Base-by-base conservation (phyloP, 2,888 invertebrate species). In the Smittia aterrima region DNA sequence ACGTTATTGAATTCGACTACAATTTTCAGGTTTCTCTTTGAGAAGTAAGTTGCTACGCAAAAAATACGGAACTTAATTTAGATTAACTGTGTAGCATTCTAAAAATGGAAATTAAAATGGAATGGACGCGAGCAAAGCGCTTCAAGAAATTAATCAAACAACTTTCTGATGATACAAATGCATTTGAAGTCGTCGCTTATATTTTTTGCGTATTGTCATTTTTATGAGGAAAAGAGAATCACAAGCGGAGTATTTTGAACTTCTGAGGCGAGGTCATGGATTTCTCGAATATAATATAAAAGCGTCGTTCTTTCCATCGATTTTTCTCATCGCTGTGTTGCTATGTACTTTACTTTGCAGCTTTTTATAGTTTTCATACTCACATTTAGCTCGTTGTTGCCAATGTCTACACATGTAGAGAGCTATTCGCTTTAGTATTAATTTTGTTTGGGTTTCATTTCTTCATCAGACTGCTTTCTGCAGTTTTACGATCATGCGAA, bases 261-360 rank as follows among this genome's bases (percentile, higher is more conserved):
- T 71, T 71, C 41, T 71, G 32, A 53, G 54, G 27, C 70, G 70
- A 71, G 70, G 70, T 71, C 70, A 71, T 71, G 70, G 70, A 71
- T 71, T 58, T 18, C 18, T 18, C 18, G 18, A 22, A 58, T 58
- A 58, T 58, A 58, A 58, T 58, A 22, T 58, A 22, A 22, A 58
- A 58, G 58, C 58, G 20, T 47, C 13, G 4, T 58, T 58, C 22
- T 22, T 22, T 58, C 58, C 58, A 58, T 58, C 58, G 58, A 58
- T 58, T 58, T 47, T 58, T 58, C 58, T 58, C 58, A 18, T 11
- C 58, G 58, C 58, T 58, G 58, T 18, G 58, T 58, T 13, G 58
- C 58, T 58, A 58, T 58, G 58, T 58, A 58, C 58, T 58, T 47
- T 22, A 22, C 58, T 58, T 58, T 47, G 11, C 47, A 58, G 18